Evolutionary conservation across 2,888 invertebrate genomes (phyloP).

Genomic region (Acleris laterana): DNA sequence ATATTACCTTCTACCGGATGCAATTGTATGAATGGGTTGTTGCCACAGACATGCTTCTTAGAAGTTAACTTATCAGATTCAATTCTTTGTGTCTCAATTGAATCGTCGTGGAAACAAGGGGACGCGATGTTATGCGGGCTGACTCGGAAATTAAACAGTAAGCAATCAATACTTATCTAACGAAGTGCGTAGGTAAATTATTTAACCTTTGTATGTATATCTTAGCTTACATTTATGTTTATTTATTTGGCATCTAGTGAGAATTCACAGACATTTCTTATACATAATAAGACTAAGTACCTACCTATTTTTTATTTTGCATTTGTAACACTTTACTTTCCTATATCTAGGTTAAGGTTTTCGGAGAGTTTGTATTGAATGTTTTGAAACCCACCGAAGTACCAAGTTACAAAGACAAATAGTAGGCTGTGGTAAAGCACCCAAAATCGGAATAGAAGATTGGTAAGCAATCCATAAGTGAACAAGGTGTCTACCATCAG

Average conservation of each 20-base stretch:
- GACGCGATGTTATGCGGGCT: background rate
- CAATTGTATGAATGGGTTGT: background rate
- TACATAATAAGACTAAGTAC: background rate
- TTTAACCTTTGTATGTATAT: background rate
- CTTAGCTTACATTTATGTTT: background rate
- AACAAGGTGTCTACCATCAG: constrained; percentile 81
- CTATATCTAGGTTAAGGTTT: constrained; percentile 44
- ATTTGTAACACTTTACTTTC: constrained; percentile 8
- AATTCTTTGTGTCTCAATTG: constrained; percentile 3
- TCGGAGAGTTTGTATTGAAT: constrained; percentile 80
- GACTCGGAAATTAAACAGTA: background rate
- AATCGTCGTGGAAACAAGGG: background rate
- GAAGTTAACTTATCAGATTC: background rate
- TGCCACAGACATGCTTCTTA: background rate
- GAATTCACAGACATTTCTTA: constrained; percentile 40
- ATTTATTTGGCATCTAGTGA: constrained; percentile 34
- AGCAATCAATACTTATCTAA: too few relatives aligned
- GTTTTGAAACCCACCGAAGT: constrained; percentile 85
- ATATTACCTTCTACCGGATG: background rate
- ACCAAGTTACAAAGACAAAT: constrained; percentile 81
- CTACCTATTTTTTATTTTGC: background rate
- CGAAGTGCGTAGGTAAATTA: background rate
- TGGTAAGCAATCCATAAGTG: constrained; percentile 70
- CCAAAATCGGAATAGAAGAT: constrained; percentile 78
- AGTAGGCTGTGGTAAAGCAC: constrained; percentile 81